Evolutionary conservation across 2,113 vertebrate species (phyloP), one percentile per base, ranked within the genome.

Genomic region (Periophthalmus modestus): DNA sequence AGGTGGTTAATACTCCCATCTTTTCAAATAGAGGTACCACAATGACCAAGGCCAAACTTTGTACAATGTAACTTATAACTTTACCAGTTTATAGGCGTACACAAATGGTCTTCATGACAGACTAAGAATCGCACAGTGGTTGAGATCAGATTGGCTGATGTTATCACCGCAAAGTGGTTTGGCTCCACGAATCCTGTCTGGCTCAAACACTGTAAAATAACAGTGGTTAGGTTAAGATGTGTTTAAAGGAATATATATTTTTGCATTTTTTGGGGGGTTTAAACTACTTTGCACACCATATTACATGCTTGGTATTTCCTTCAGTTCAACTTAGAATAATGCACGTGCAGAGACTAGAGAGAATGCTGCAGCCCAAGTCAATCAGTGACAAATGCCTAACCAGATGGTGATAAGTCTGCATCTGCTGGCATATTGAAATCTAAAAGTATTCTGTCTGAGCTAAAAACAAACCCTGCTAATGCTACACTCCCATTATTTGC

Each of bases 31-130:
- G 50, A 65, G 68, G 19, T 57, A 63, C n/a, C 62, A 57, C 71
- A 74, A 75, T 69, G 74, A 12, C 77, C 76, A 72, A 86, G 82
- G 82, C 75, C 79, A 83, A 81, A 89, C 77, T 72, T 77, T 73
- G 74, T 82, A 79, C 82, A 66, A 83, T 84, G 81, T 73, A 83
- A 75, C 69, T 58, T 55, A 73, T 74, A 79, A 75, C 75, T 75
- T 47, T 68, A 59, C 67, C 72, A 34, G 61, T 33, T 73, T 73
- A 82, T 48, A 69, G 77, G 73, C 52, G 46, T 68, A 68, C 79
- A 78, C 74, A 73, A 80, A 84, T 76, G 77, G 66, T 61, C 74
- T 87, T 88, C 84, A 80, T 66, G 81, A 80, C 77, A 68, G 74
- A 57, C 73, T 23, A 9, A 71, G 62, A 68, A 63, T 67, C 81